Conservation (phyloP, 2,888 invertebrate genomes). For the Sphaerophoria taeniata region DNA sequence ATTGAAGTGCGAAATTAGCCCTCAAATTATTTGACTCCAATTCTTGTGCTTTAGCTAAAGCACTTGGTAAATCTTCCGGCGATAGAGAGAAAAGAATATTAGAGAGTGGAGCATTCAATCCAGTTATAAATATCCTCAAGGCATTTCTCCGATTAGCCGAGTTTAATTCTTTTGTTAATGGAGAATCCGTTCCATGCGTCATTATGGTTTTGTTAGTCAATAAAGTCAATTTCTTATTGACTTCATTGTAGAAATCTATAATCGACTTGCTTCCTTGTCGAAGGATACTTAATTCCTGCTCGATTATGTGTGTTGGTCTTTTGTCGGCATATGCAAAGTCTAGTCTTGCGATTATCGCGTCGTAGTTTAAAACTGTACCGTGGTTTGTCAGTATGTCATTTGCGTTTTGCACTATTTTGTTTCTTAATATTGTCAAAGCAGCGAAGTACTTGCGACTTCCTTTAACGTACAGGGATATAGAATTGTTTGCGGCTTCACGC, state of each 20-base stretch:
- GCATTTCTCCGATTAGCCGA: background rate
- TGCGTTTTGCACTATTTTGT: no score
- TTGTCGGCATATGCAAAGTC: no score
- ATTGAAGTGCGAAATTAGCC: background rate
- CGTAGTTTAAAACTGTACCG: no score
- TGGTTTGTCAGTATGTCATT: no score
- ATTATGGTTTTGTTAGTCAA: constrained; percentile 1
- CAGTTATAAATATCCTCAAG: background rate
- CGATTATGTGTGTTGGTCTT: background rate
- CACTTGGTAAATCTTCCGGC: background rate
- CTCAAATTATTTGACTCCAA: background rate
- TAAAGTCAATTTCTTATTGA: background rate
- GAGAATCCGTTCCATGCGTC: background rate
- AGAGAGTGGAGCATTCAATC: background rate
- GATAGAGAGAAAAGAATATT: background rate
- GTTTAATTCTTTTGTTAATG: background rate
- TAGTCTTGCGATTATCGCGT: no score
- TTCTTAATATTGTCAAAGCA: no score
- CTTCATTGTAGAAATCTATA: background rate
- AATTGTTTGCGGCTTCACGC: no score
- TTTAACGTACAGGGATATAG: no score
- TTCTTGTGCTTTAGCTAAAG: constrained; percentile 7
- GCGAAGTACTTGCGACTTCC: no score
- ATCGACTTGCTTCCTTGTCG: background rate
- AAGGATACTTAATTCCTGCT: background rate